These are phyloP conservation scores for Neomonachus schauinslandi DNA, from an alignment of 2,113 vertebrate species.

Conservation along the genomic window DNA sequence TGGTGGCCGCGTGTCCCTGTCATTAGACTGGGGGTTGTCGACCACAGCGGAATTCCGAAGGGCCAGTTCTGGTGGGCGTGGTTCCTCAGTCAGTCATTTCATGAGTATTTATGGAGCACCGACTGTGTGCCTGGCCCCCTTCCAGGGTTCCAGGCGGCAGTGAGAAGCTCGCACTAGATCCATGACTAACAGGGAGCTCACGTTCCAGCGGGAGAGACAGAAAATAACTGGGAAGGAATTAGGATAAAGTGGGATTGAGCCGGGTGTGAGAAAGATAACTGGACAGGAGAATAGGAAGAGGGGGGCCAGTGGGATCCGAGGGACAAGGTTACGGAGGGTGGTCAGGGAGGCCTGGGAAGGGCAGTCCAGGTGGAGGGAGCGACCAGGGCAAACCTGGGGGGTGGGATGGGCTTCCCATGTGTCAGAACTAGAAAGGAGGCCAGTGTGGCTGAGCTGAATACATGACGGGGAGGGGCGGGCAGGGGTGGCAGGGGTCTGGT, in stretches of 20 bases:
- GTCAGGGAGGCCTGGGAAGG: background rate
- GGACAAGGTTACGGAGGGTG: background rate
- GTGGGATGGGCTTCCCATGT: fast-evolving
- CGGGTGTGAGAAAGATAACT: fast-evolving
- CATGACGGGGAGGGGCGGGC: fast-evolving
- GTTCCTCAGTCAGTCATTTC: fast-evolving
- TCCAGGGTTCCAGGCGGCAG: background rate
- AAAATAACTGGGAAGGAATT: fast-evolving
- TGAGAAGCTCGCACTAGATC: fast-evolving
- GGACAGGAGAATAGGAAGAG: fast-evolving
- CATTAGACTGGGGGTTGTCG: fast-evolving
- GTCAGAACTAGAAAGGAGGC: background rate
- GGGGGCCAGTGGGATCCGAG: background rate
- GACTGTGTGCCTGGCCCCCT: fast-evolving
- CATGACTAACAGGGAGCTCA: fast-evolving
- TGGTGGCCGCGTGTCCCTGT: background rate
- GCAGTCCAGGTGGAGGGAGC: background rate
- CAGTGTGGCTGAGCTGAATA: background rate
- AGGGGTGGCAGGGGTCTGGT: fast-evolving
- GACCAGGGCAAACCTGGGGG: fast-evolving
- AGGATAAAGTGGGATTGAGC: fast-evolving
- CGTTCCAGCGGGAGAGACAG: fast-evolving
- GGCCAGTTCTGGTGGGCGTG: background rate
- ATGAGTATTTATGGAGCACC: fast-evolving
- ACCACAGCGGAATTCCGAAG: no score